Evolutionary conservation across 2,888 invertebrate genomes (phyloP).

Genomic region (Disparrhopalites patrizii): DNA sequence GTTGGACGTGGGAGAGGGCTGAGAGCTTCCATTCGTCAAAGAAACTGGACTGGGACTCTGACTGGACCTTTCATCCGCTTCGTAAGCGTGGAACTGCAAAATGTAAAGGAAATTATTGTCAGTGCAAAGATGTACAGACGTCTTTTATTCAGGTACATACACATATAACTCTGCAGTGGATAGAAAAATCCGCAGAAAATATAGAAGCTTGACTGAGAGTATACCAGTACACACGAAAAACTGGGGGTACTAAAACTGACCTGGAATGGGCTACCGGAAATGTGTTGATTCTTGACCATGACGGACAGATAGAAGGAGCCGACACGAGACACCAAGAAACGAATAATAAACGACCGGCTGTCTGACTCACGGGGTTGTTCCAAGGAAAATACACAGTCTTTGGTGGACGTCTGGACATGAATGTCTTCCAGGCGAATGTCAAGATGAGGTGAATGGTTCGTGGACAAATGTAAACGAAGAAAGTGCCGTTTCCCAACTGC

Average conservation of each 20-base stretch:
- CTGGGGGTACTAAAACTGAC: too few species aligned
- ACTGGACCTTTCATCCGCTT: constrained; percentile 41
- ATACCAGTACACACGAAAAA: too few species aligned
- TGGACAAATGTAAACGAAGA: constrained; percentile 44
- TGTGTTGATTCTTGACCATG: constrained; percentile 45
- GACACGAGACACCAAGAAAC: constrained; percentile 46
- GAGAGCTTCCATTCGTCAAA: constrained; percentile 34
- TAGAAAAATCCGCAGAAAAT: too few species aligned
- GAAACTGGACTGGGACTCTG: constrained; percentile 44
- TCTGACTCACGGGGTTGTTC: constrained; percentile 45
- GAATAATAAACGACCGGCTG: constrained; percentile 43
- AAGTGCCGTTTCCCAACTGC: constrained; percentile 46
- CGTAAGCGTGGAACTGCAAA: constrained; percentile 45
- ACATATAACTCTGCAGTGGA: too few species aligned
- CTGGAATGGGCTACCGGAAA: constrained; percentile 47
- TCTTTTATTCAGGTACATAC: too few species aligned
- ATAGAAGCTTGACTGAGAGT: too few species aligned
- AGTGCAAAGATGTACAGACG: too few species aligned
- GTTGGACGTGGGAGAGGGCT: constrained; percentile 41
- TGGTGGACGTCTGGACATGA: constrained; percentile 43
- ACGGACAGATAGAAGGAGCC: constrained; percentile 46
- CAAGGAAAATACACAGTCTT: constrained; percentile 46
- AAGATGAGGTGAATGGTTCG: constrained; percentile 38
- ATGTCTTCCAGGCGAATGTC: constrained; percentile 45
- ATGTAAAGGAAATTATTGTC: background rate